A percentile compares a stretch with the other conserved stretches of the same genome.
Evolutionary conservation across 2,888 invertebrate genomes (phyloP).

Genomic region (Eustalomyia histrio): DNA sequence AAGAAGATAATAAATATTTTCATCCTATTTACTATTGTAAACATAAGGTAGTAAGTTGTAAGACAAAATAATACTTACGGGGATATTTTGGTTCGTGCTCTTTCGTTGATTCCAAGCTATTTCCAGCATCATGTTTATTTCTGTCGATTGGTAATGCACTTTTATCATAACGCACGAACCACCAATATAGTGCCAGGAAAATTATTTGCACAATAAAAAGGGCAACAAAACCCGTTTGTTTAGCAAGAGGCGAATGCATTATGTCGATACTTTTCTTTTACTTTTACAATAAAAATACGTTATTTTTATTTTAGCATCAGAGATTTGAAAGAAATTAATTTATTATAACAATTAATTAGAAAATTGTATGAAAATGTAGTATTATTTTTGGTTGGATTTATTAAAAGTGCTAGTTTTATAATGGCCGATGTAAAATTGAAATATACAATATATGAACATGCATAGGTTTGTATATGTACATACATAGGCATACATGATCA

Average conservation of each 20-base stretch:
- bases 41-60: neutral
- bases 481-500: too few species aligned
- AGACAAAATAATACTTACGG: slow-evolving; percentile 75
- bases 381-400: too few species aligned
- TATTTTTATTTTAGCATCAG: neutral
- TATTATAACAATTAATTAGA: too few species aligned
- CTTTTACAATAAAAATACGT: neutral
- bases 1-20: neutral
- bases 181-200: slow-evolving; percentile 80
- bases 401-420: too few species aligned
- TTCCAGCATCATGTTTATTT: neutral
- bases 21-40: neutral
- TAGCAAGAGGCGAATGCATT: slow-evolving; percentile 77
- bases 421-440: too few species aligned
- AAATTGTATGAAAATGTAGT: too few species aligned
- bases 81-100: slow-evolving; percentile 79
- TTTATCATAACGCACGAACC: slow-evolving; percentile 80
- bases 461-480: too few species aligned
- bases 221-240: slow-evolving; percentile 79
- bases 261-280: slow-evolving; percentile 26
- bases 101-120: slow-evolving; percentile 73
- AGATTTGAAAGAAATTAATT: neutral
- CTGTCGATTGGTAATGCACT: slow-evolving; percentile 73
- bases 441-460: too few species aligned
- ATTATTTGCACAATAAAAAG: slow-evolving; percentile 81